Conservation (phyloP, 2,888 invertebrate genomes). For the Tetrapedia diversipes region DNA sequence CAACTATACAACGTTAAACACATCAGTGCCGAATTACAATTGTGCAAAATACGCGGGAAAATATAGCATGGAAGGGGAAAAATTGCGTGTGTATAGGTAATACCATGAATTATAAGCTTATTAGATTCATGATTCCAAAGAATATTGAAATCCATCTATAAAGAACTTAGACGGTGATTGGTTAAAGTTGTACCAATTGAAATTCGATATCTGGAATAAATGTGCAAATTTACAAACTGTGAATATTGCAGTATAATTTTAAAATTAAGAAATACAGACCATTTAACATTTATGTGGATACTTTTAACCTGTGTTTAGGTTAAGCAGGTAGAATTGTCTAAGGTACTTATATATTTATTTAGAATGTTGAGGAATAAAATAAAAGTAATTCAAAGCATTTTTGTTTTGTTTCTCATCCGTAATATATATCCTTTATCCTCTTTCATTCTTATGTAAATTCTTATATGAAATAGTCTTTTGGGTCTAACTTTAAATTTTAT, state of each 20-base stretch:
- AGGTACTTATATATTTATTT: no score
- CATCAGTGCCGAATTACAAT: conserved; percentile 35
- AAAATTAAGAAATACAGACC: no score
- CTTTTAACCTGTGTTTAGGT: no score
- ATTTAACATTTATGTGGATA: no score
- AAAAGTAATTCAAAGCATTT: not conserved
- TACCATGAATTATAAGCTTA: conserved; percentile 20
- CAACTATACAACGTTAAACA: conserved; percentile 17
- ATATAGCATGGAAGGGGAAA: conserved; percentile 28
- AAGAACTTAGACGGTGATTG: not conserved
- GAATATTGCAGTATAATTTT: no score
- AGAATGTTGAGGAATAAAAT: not conserved
- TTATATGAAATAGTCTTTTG: no score
- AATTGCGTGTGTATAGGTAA: not conserved
- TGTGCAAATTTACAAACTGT: not conserved
- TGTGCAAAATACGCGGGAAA: conserved; percentile 74
- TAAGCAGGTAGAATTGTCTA: no score
- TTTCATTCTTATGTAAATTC: no score
- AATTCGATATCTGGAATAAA: not conserved
- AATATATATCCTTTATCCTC: not conserved
- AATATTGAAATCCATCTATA: not conserved
- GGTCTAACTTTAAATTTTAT: no score
- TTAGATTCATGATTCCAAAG: not conserved
- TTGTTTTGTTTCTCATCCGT: not conserved
- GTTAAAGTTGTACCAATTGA: not conserved